A percentile compares a stretch with the other conserved stretches of the same genome.
Evolutionary conservation across 2,113 vertebrate genomes (phyloP).

Genomic region (Uropsilus gracilis): DNA sequence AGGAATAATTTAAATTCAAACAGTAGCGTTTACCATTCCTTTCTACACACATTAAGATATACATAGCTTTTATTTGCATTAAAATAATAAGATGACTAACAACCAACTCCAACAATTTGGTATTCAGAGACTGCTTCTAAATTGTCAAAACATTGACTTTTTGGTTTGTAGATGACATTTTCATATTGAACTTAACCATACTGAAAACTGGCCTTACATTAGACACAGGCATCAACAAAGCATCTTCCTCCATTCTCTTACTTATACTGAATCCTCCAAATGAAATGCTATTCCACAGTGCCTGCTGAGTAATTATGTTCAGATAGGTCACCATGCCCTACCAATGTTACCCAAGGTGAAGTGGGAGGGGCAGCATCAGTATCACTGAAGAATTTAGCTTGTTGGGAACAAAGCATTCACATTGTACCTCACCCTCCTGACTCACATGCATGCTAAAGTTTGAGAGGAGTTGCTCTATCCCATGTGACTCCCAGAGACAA

Average conservation of each 20-base stretch:
- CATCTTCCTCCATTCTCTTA: background rate
- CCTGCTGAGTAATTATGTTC: background rate
- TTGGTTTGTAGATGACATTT: background rate
- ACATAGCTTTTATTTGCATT: background rate
- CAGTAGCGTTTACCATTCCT: background rate
- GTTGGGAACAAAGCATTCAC: background rate
- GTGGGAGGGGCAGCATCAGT: background rate
- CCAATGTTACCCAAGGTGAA: background rate
- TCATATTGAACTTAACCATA: background rate
- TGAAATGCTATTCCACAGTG: background rate
- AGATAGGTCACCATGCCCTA: background rate
- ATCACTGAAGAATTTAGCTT: background rate
- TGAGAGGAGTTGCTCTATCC: background rate
- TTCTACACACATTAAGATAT: background rate
- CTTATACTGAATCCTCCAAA: background rate
- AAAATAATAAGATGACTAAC: background rate
- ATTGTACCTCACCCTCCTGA: background rate
- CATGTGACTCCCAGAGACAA: background rate
- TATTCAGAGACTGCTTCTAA: background rate
- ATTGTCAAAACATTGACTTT: background rate
- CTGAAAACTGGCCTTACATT: background rate
- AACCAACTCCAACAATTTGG: background rate
- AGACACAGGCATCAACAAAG: background rate
- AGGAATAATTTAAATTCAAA: background rate
- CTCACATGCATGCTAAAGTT: background rate